phyloP scores from a whole-genome alignment of 2,888 invertebrate genomes.

The Omphaloscelis lunosa region DNA sequence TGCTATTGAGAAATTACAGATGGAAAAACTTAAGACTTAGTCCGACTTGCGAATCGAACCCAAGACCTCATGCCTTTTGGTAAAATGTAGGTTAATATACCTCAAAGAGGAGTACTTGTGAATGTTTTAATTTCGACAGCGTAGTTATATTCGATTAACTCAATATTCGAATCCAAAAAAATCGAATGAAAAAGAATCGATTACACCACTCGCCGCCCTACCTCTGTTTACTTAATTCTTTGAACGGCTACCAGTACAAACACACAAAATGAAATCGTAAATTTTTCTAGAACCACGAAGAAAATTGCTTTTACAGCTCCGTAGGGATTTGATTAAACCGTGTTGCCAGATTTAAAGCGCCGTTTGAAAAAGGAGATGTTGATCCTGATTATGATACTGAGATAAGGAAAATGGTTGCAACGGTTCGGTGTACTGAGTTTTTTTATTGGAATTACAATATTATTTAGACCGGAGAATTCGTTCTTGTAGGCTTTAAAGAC shows the following conservation, averaged over 20 bases:
- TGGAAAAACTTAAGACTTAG: no score
- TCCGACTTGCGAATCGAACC: no score
- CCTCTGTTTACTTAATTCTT: slow-evolving; percentile 56
- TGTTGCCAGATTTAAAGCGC: slow-evolving; percentile 39
- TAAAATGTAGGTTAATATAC: background rate
- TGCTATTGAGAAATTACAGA: no score
- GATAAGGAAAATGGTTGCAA: slow-evolving; percentile 20
- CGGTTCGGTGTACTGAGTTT: background rate
- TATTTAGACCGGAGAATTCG: background rate
- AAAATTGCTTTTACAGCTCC: slow-evolving; percentile 56
- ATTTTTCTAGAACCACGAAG: slow-evolving; percentile 42
- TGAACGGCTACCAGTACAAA: slow-evolving; percentile 52
- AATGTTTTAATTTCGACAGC: background rate
- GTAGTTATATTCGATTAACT: slow-evolving; percentile 20
- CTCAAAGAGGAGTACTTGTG: background rate
- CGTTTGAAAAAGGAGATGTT: slow-evolving; percentile 20
- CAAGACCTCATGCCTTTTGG: no score
- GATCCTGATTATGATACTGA: slow-evolving; percentile 31
- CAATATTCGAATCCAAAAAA: slow-evolving; percentile 1
- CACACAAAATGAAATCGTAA: slow-evolving; percentile 54
- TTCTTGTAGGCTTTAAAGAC: no score
- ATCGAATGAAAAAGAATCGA: slow-evolving; percentile 9
- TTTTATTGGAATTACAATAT: slow-evolving; percentile 2
- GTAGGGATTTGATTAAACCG: slow-evolving; percentile 58
- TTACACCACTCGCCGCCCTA: slow-evolving; percentile 8